These are phyloP conservation scores for Romanogobio albipinnatus DNA, from an alignment of 2,113 vertebrate genomes.

Conservation along the genomic window DNA sequence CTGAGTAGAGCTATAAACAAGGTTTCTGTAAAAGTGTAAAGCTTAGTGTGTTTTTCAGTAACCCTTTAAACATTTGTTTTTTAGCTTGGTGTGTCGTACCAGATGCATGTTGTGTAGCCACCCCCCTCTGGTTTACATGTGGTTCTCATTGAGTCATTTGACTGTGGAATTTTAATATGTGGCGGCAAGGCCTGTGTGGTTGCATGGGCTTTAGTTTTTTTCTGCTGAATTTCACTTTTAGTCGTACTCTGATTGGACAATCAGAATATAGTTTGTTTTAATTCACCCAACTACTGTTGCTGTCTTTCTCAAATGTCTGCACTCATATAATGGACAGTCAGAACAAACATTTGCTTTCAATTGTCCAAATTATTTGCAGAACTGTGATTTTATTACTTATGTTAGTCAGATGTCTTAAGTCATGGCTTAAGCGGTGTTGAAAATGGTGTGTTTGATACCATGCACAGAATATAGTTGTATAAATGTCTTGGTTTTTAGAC, in stretches of 20 bases:
- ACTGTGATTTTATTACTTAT: background rate
- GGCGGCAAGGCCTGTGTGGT: conserved; percentile 45
- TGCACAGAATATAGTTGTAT: background rate
- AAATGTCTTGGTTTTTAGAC: background rate
- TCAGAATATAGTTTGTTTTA: background rate
- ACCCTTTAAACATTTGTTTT: background rate
- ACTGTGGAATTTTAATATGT: conserved; percentile 56
- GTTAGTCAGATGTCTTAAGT: conserved; percentile 1
- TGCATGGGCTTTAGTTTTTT: conserved; percentile 29
- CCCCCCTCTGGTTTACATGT: conserved; percentile 51
- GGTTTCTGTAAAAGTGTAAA: background rate
- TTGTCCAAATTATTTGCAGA: background rate
- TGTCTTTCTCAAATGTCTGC: background rate
- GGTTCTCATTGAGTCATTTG: conserved; percentile 59
- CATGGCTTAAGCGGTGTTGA: background rate
- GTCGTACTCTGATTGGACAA: background rate
- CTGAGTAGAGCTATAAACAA: background rate
- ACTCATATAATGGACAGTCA: background rate
- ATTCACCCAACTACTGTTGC: background rate
- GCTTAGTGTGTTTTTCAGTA: background rate
- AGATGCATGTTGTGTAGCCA: conserved; percentile 28
- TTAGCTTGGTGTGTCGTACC: background rate
- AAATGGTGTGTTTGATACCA: background rate
- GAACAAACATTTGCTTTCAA: background rate
- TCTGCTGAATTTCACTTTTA: conserved; percentile 31